phyloP scores from a whole-genome alignment of 2,113 vertebrate species.

The Aspidoscelis tigris region DNA sequence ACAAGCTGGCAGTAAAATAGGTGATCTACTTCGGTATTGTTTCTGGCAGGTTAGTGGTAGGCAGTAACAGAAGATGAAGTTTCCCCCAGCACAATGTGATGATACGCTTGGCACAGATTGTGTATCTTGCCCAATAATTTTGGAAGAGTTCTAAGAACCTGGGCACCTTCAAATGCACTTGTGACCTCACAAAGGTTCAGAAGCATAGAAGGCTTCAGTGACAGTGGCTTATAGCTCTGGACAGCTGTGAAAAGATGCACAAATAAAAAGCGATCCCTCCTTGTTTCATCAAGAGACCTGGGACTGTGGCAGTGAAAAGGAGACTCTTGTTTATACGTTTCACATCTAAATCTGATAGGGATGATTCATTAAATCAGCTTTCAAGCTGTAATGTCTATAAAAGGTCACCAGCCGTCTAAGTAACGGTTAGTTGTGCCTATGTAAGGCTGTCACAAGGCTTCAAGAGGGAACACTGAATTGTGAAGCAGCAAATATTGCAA shows the following conservation, averaged over 20 bases:
- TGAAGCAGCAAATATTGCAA: background rate
- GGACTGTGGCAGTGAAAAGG: background rate
- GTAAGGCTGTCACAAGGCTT: background rate
- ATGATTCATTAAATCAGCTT: background rate
- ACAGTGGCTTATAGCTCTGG: background rate
- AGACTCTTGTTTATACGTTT: background rate
- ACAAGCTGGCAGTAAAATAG: background rate
- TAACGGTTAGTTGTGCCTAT: background rate
- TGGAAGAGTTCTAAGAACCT: background rate
- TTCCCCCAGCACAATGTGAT: background rate
- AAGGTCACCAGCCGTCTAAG: background rate
- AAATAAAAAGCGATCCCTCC: background rate
- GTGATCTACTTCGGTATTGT: background rate
- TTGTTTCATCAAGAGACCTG: background rate
- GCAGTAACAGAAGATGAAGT: background rate
- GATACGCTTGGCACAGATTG: background rate
- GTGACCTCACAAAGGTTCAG: conserved; percentile 10
- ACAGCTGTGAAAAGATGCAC: background rate
- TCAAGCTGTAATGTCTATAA: background rate
- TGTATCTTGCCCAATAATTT: background rate
- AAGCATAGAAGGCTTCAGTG: background rate
- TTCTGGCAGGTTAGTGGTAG: background rate
- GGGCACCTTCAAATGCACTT: background rate
- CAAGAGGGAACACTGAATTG: too few species aligned
- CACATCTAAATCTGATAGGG: too few species aligned